Base-by-base conservation (phyloP, 1,140 invertebrate species). In the Macrosteles quadrilineatus region DNA sequence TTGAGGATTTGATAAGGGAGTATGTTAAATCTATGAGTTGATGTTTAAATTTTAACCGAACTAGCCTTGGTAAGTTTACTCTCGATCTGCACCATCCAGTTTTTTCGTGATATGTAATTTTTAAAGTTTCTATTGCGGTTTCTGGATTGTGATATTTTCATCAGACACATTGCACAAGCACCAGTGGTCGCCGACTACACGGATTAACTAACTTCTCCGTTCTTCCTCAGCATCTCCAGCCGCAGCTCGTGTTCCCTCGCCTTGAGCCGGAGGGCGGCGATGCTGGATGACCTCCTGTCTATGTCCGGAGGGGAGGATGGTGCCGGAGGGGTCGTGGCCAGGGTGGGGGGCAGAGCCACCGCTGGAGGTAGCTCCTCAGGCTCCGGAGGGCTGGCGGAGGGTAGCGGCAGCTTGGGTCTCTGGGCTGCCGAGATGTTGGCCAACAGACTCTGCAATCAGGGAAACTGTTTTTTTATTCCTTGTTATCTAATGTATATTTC, bases 191-290 rank as follows among this genome's bases (percentile, higher is more conserved):
- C n/a, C n/a, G n/a, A n/a, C n/a, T n/a, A n/a, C n/a, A n/a, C n/a
- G n/a, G n/a, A 70, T 66, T 70, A 70, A 59, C 69, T 70, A 23
- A 70, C 69, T 23, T 70, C 69, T 1, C 69, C 62, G 30, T 70
- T 70, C 43, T 70, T 70, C 32, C 63, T 36, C 9, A 70, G 45
- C 69, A 70, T 70, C 50, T 70, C 69, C 29, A 70, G 62, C 2
- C 69, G 69, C 17, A 69, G 55, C 27, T 63, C 94, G 79, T 98
- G 95, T 80, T 98, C 95, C 6, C 95, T 85, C 0, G 96, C 96
- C 73, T 96, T 95, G 31, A 96, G 84, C 66, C 96, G 82, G 2
- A 98, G 82, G 0, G 94, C 91, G 0, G 94, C 94, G 67, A 98
- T 97, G 74, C 94, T 96, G 25, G 91, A 94, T 74, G 90, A 92